Evolutionary conservation across 2,888 invertebrate species (phyloP).

Genomic region (Drosophila prostipennis): DNA sequence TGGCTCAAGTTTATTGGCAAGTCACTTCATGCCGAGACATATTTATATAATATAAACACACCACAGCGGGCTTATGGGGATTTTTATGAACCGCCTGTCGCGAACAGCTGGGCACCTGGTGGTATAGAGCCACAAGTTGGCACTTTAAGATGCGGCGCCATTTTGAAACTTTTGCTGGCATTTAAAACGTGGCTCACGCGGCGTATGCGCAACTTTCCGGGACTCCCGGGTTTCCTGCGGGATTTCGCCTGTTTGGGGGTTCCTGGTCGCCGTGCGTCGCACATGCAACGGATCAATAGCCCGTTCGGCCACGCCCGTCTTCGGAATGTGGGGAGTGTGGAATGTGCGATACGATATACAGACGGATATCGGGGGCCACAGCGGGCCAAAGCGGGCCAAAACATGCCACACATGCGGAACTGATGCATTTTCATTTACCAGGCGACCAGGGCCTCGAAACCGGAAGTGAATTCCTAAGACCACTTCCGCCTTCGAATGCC

Average conservation of each 20-base stretch:
- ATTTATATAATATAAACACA: slow-evolving; percentile 14
- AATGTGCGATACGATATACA: slow-evolving; percentile 23
- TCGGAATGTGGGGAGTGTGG: background rate
- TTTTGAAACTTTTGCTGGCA: slow-evolving; percentile 63
- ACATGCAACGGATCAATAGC: slow-evolving; percentile 77
- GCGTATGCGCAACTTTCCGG: slow-evolving; percentile 36
- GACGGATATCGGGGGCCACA: slow-evolving; percentile 29
- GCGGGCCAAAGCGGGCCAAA: slow-evolving; percentile 11
- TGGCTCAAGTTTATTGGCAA: slow-evolving; percentile 21
- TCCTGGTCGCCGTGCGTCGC: slow-evolving; percentile 63
- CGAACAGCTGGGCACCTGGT: slow-evolving; percentile 76
- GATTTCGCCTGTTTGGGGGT: slow-evolving; percentile 14
- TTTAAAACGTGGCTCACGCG: slow-evolving; percentile 49
- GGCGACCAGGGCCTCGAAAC: slow-evolving; percentile 70
- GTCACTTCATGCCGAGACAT: background rate
- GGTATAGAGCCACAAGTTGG: slow-evolving; percentile 80
- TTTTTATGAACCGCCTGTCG: slow-evolving; percentile 17
- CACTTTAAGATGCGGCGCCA: slow-evolving; percentile 81
- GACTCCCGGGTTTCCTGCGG: slow-evolving; percentile 16
- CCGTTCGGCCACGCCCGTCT: slow-evolving; percentile 67
- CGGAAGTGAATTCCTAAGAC: slow-evolving; percentile 76
- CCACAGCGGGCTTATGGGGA: background rate
- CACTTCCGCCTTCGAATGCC: slow-evolving; percentile 58
- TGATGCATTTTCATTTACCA: slow-evolving; percentile 80
- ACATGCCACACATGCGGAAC: slow-evolving; percentile 79